phyloP scores from a whole-genome alignment of 2,113 vertebrate species.

The Cisticola juncidis region DNA sequence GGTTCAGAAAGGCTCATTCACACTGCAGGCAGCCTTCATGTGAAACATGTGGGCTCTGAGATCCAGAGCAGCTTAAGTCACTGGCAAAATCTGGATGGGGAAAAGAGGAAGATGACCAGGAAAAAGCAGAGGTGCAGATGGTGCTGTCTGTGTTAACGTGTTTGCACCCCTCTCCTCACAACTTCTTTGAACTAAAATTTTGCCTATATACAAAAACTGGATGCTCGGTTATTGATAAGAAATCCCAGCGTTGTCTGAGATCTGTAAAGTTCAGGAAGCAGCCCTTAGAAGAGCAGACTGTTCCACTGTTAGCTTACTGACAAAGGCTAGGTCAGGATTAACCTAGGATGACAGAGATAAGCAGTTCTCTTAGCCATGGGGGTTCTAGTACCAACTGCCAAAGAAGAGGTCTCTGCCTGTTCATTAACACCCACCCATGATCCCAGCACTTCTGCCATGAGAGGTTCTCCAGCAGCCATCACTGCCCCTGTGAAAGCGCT shows the following conservation, averaged over 20 bases:
- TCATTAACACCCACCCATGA: background rate
- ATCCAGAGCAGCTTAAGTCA: background rate
- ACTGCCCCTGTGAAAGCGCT: background rate
- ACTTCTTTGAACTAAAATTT: background rate
- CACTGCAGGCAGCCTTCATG: background rate
- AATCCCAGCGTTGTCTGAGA: background rate
- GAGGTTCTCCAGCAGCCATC: background rate
- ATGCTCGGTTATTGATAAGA: background rate
- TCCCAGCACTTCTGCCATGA: background rate
- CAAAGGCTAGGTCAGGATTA: background rate
- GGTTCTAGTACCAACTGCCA: background rate
- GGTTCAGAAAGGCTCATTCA: background rate
- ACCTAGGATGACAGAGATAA: background rate
- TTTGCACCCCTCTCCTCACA: background rate
- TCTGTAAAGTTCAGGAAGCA: background rate
- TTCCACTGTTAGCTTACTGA: background rate
- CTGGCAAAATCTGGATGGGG: background rate
- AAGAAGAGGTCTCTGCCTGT: background rate
- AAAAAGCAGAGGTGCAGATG: background rate
- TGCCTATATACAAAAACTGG: background rate
- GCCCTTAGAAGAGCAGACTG: background rate
- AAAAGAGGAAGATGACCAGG: background rate
- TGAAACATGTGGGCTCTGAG: background rate
- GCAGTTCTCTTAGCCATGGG: rapidly evolving
- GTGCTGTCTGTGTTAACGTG: too few species aligned